These are phyloP conservation scores for Pterobdella sp. DNA, from an alignment of 2,888 invertebrate species.

Conservation along the genomic window DNA sequence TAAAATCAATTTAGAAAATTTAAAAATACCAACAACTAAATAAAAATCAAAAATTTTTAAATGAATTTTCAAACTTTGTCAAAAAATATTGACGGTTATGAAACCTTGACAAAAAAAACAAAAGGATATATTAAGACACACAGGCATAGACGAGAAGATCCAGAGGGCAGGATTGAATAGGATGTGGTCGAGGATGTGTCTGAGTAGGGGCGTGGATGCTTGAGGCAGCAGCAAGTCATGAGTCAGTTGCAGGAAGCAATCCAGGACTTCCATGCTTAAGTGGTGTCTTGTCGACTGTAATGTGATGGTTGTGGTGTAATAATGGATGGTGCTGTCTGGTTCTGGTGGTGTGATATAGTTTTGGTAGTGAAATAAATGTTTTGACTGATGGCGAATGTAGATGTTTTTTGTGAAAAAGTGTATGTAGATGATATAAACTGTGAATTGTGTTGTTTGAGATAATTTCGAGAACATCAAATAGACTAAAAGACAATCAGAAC, in stretches of 20 bases:
- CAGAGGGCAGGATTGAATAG: slow-evolving; percentile 98
- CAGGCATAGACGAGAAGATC: slow-evolving; percentile 94
- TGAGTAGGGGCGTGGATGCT: slow-evolving; percentile 49
- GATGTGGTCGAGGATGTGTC: slow-evolving; percentile 93
- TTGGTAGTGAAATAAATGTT: not conserved
- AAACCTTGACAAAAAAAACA: not conserved
- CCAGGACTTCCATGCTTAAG: slow-evolving; percentile 82
- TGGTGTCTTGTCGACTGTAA: slow-evolving; percentile 61
- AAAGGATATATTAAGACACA: slow-evolving; percentile 49
- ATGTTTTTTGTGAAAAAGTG: not conserved
- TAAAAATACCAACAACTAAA: no score
- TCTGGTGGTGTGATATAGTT: not conserved
- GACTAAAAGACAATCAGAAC: slow-evolving; percentile 53
- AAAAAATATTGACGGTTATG: not conserved
- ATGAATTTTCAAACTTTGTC: not conserved
- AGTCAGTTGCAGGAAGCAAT: slow-evolving; percentile 54
- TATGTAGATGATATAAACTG: not conserved
- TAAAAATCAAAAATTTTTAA: not conserved
- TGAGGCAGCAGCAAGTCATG: slow-evolving; percentile 48
- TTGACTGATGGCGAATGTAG: not conserved
- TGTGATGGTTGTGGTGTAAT: not conserved
- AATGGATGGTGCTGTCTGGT: not conserved
- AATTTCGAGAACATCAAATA: no score
- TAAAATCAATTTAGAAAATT: no score
- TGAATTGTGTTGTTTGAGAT: not conserved